These are phyloP conservation scores for Sebastes schlegelii DNA, from an alignment of 2,113 vertebrate species.

Conservation along the genomic window DNA sequence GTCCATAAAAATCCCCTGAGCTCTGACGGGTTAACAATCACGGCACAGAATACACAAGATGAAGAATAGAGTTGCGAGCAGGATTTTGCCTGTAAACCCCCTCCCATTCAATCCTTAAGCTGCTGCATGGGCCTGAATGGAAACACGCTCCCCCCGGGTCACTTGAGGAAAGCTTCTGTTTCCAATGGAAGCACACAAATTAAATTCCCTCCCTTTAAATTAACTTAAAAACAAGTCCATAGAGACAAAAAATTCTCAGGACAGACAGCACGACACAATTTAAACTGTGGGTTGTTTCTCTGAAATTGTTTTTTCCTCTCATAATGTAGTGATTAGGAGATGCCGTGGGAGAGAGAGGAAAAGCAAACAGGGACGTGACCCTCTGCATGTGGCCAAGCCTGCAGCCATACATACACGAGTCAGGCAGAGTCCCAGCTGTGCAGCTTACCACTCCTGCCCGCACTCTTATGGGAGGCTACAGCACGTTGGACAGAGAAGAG, in stretches of 20 bases:
- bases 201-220: background rate
- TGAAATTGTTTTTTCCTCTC: constrained; percentile 37
- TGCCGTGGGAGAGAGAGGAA: constrained; percentile 38
- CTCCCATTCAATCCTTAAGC: constrained; percentile 3
- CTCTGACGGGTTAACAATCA: constrained; percentile 32
- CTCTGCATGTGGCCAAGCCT: constrained; percentile 54
- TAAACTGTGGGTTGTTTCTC: constrained; percentile 15
- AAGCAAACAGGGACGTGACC: constrained; percentile 53
- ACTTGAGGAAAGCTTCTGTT: constrained; percentile 20
- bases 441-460: constrained; percentile 27
- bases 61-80: constrained; percentile 25
- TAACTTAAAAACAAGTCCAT: background rate
- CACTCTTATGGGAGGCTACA: constrained; percentile 34
- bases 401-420: constrained; percentile 26
- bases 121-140: constrained; percentile 11
- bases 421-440: constrained; percentile 59
- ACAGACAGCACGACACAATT: background rate
- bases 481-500: background rate
- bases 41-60: constrained; percentile 13
- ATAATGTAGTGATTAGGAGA: constrained; percentile 47
- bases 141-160: constrained; percentile 1
- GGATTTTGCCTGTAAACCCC: constrained; percentile 21
- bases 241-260: background rate
- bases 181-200: constrained; percentile 16
- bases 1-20: constrained; percentile 4